Evolutionary conservation across 1,140 invertebrate species (phyloP).

Genomic region (Drosophila fuyamai): DNA sequence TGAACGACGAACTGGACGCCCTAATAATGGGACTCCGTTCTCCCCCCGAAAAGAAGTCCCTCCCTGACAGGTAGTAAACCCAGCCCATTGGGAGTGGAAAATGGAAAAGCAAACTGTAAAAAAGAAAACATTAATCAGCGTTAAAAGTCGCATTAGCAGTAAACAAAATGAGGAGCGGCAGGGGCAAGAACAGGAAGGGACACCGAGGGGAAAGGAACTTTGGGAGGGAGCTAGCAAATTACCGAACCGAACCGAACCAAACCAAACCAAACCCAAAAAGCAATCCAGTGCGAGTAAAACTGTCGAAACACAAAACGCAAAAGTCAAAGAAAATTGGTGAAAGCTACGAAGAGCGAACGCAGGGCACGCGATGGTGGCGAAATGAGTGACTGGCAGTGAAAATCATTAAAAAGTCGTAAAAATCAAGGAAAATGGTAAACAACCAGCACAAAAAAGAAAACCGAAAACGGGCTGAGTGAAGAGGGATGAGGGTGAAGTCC

Average conservation of each 20-base stretch:
- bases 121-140: slow-evolving; percentile 78
- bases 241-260: slow-evolving; percentile 37
- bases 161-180: slow-evolving; percentile 67
- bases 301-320: slow-evolving; percentile 58
- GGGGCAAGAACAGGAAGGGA: not conserved
- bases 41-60: not conserved
- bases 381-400: slow-evolving; percentile 83
- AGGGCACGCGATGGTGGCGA: slow-evolving; percentile 70
- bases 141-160: slow-evolving; percentile 82
- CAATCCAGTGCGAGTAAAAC: slow-evolving; percentile 33
- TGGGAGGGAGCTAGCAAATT: slow-evolving; percentile 48
- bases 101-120: slow-evolving; percentile 45
- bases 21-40: not conserved
- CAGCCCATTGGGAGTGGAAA: slow-evolving; percentile 20
- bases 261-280: slow-evolving; percentile 32
- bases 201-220: not conserved
- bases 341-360: slow-evolving; percentile 33
- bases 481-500: not conserved
- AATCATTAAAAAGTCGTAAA: slow-evolving; percentile 84
- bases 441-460: slow-evolving; percentile 44
- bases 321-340: slow-evolving; percentile 71
- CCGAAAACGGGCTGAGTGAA: slow-evolving; percentile 17
- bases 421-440: slow-evolving; percentile 77
- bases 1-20: slow-evolving; percentile 32
- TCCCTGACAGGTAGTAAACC: slow-evolving; percentile 47